Evolutionary conservation across 2,113 vertebrate species (phyloP).

Genomic region (Entosphenus tridentatus): DNA sequence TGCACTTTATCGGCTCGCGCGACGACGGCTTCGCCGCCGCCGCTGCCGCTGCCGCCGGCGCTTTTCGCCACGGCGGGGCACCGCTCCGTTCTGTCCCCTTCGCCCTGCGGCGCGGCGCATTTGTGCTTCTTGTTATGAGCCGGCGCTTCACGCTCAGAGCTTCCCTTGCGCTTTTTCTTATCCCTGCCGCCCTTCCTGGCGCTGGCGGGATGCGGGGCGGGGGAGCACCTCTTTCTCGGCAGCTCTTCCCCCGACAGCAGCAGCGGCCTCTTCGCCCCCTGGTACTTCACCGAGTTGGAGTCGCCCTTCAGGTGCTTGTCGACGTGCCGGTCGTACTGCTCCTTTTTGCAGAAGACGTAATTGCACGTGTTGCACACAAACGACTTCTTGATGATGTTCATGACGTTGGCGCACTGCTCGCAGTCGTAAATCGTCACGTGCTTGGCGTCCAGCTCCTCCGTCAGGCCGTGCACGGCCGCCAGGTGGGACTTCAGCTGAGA

Average conservation of each 20-base stretch:
- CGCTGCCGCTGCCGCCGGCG: no score
- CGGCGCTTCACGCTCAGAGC: no score
- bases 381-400: conserved; percentile 82
- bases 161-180: no score
- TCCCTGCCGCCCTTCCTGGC: no score
- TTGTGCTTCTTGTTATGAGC: no score
- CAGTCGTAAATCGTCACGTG: conserved; percentile 75
- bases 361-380: conserved; percentile 95
- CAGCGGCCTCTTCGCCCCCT: conserved; percentile 49
- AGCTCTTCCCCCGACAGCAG: background rate
- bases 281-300: conserved; percentile 58
- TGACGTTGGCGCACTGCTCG: conserved; percentile 81
- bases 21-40: no score
- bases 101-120: no score
- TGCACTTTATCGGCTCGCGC: no score
- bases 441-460: conserved; percentile 51
- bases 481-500: conserved; percentile 56
- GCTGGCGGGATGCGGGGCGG: no score
- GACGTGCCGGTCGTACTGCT: conserved; percentile 92
- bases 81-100: no score
- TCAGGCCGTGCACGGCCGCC: conserved; percentile 32
- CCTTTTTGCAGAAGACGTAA: conserved; percentile 90
- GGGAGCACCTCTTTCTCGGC: no score
- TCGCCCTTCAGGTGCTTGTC: conserved; percentile 59
- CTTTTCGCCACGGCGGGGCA: no score